Conservation (phyloP, 2,888 invertebrate species). For the Ichneumoninae sp. region DNA sequence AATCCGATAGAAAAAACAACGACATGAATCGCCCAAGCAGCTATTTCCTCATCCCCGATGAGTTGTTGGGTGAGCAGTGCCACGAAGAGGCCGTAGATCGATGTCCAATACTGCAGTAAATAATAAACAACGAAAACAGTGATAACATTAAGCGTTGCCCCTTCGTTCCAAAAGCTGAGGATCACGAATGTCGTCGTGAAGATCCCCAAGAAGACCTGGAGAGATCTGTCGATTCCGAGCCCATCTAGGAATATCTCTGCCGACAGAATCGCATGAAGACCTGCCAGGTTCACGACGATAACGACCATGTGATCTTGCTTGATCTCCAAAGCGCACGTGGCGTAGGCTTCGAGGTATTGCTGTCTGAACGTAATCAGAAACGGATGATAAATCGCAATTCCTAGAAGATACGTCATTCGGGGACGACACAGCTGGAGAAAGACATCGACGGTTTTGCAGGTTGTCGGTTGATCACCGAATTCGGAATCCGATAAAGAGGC, state of each 20-base stretch:
- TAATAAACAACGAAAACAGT: conserved; percentile 32
- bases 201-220: conserved; percentile 21
- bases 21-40: conserved; percentile 46
- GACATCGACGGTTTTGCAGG: conserved; percentile 48
- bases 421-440: conserved; percentile 56
- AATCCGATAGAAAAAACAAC: conserved; percentile 29
- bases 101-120: conserved; percentile 35
- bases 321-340: conserved; percentile 3
- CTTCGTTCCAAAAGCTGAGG: background rate
- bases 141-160: conserved; percentile 11
- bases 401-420: conserved; percentile 52
- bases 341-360: conserved; percentile 47
- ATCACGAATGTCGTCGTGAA: conserved; percentile 24
- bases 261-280: conserved; percentile 38
- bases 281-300: conserved; percentile 25
- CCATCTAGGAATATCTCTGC: conserved; percentile 50
- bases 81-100: conserved; percentile 45
- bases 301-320: conserved; percentile 23
- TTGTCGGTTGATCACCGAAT: conserved; percentile 34
- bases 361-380: conserved; percentile 35
- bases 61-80: conserved; percentile 30
- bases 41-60: conserved; percentile 55
- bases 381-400: conserved; percentile 48
- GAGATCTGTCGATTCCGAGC: conserved; percentile 18
- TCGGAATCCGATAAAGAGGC: conserved; percentile 29